Conservation (phyloP, 2,113 vertebrate species). For the Ctenodactylus gundi region DNA sequence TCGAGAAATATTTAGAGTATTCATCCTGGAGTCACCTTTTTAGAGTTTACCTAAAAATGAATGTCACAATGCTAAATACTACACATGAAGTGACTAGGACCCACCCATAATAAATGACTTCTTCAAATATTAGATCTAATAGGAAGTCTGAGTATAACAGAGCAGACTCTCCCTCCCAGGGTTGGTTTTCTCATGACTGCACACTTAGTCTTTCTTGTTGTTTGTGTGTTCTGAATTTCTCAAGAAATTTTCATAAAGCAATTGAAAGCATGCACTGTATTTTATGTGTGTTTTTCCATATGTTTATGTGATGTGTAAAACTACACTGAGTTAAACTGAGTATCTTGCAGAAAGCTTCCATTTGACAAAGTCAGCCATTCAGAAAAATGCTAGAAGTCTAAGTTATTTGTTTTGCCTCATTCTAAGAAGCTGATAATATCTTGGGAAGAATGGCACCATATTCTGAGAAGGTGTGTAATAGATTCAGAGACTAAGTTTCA, state of each 20-base stretch:
- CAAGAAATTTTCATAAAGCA: background rate
- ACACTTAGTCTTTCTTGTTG: background rate
- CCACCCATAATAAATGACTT: background rate
- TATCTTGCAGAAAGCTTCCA: background rate
- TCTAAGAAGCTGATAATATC: background rate
- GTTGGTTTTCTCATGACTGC: background rate
- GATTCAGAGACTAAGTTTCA: background rate
- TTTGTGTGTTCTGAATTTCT: background rate
- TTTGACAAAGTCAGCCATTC: background rate
- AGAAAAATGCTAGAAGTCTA: background rate
- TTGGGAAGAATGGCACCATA: background rate
- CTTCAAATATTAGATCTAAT: background rate
- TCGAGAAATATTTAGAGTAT: background rate
- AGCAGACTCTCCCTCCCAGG: background rate
- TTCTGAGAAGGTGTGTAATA: background rate
- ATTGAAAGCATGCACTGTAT: background rate
- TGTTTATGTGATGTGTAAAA: background rate
- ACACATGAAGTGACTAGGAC: background rate
- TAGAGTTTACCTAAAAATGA: background rate
- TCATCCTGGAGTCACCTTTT: background rate
- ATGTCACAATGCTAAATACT: background rate
- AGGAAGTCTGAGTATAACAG: background rate
- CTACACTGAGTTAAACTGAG: background rate
- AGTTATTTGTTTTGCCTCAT: background rate
- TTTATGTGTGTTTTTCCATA: background rate